These are phyloP conservation scores for Drosophila asahinai DNA, from an alignment of 1,140 invertebrate genomes.

Conservation along the genomic window DNA sequence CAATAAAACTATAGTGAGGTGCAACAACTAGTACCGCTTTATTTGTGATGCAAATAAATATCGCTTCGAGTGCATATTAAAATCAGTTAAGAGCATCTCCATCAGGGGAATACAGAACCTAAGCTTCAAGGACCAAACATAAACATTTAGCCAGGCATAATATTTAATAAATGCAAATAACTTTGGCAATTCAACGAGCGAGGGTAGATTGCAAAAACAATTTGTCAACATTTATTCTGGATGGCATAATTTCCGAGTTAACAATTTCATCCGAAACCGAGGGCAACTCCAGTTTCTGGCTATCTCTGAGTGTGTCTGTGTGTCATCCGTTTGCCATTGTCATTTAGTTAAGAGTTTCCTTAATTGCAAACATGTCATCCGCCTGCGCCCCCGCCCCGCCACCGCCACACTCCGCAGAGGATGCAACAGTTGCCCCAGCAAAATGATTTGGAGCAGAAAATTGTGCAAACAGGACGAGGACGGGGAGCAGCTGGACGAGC, in stretches of 20 bases:
- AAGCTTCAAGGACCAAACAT: neutral
- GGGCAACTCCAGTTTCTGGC: slow-evolving; percentile 14
- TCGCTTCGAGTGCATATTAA: neutral
- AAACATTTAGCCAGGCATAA: slow-evolving; percentile 21
- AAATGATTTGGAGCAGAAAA: slow-evolving; percentile 67
- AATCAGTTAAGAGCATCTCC: neutral
- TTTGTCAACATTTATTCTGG: slow-evolving; percentile 61
- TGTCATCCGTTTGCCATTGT: slow-evolving; percentile 61
- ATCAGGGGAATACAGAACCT: neutral
- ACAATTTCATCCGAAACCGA: slow-evolving; percentile 43
- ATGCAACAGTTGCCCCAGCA: slow-evolving; percentile 60
- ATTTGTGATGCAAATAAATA: too few species aligned
- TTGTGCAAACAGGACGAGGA: slow-evolving; percentile 53
- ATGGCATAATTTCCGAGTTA: slow-evolving; percentile 61
- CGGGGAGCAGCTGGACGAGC: slow-evolving; percentile 35
- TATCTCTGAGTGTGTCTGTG: slow-evolving; percentile 21
- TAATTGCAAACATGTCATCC: slow-evolving; percentile 61
- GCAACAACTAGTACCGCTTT: too few species aligned
- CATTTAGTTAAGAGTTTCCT: slow-evolving; percentile 68
- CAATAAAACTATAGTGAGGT: neutral
- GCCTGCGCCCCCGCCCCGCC: slow-evolving; percentile 16
- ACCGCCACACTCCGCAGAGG: slow-evolving; percentile 13
- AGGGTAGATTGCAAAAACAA: slow-evolving; percentile 39
- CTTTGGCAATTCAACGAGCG: slow-evolving; percentile 8
- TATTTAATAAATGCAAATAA: slow-evolving; percentile 44